Base-by-base conservation (phyloP, 2,797 vertebrate genomes). In the Buphagus erythrorhynchus region DNA sequence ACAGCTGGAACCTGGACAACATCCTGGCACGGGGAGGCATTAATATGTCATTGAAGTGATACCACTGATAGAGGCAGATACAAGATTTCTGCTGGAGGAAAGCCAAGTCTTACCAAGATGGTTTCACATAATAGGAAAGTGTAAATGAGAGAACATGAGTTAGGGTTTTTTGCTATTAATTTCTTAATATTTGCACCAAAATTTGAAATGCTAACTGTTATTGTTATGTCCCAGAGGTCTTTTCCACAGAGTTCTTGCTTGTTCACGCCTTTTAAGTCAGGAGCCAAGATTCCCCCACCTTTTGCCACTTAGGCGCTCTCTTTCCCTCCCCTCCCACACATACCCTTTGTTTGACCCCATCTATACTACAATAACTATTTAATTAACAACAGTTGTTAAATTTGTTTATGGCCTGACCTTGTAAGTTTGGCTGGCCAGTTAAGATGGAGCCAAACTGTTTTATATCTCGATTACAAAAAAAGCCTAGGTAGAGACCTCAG, bases 361-460 rank as follows among this genome's bases (percentile, higher is more conserved):
- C 84, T 91, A 95, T 88, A 96, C 97, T 97, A 98, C 88, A 95
- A 98, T 98, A 98, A 97, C 96, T 97, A 95, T 94, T 97, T 97
- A 97, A 98, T 98, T 98, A 98, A 98, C 97, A 98, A 97, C 94
- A 95, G 94, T 96, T 96, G 95, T 96, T 96, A 96, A 95, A 93
- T 91, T 94, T 93, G 91, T 97, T 98, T 97, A 97, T 96, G 95
- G 94, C 55, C 89, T 96, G 95, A 97, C 96, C 91, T 97, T 96
- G 79, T 86, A 96, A 93, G 80, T 93, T 94, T 93, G 81, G 71
- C 80, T 93, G 74, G 83, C 94, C 93, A 71, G 86, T 92, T 92
- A 92, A 52, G 31, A 87, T 93, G 92, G 80, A 97, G 92, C 66
- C 92, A 91, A 93, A 87, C 71, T 87, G 59, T 81, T 96, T 95